phyloP scores from a whole-genome alignment of 1,140 invertebrate species.

The Orius laevigatus region DNA sequence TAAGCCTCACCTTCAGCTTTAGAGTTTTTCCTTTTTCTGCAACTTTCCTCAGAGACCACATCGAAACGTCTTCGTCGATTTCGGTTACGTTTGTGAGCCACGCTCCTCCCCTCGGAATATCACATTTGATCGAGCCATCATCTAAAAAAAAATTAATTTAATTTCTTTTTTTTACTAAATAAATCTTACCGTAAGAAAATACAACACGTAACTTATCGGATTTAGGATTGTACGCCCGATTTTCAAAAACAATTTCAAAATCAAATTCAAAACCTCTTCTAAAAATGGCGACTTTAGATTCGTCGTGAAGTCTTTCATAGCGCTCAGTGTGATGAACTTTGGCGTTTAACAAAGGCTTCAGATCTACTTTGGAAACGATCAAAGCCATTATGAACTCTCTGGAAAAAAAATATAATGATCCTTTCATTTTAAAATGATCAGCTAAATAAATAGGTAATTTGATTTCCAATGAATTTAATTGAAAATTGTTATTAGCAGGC shows the following conservation, averaged over 20 bases:
- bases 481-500: too few relatives aligned
- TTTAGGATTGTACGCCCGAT: conserved; percentile 31
- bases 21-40: background rate
- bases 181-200: conserved; percentile 39
- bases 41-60: background rate
- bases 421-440: too few relatives aligned
- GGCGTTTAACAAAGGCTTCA: conserved; percentile 43
- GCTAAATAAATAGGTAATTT: too few relatives aligned
- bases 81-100: background rate
- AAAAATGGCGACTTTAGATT: conserved; percentile 35
- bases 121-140: too few relatives aligned
- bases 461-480: too few relatives aligned
- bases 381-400: conserved; percentile 1
- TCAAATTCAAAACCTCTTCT: conserved; percentile 46
- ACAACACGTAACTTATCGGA: conserved; percentile 38
- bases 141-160: background rate
- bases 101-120: background rate
- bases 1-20: conserved; percentile 1
- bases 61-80: background rate
- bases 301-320: conserved; percentile 39
- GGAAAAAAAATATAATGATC: background rate
- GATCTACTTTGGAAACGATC: conserved; percentile 36
- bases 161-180: background rate
- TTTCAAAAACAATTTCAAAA: conserved; percentile 36
- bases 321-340: conserved; percentile 41